Evolutionary conservation across 2,888 invertebrate genomes (phyloP).

Genomic region (Synergus gifuensis): DNA sequence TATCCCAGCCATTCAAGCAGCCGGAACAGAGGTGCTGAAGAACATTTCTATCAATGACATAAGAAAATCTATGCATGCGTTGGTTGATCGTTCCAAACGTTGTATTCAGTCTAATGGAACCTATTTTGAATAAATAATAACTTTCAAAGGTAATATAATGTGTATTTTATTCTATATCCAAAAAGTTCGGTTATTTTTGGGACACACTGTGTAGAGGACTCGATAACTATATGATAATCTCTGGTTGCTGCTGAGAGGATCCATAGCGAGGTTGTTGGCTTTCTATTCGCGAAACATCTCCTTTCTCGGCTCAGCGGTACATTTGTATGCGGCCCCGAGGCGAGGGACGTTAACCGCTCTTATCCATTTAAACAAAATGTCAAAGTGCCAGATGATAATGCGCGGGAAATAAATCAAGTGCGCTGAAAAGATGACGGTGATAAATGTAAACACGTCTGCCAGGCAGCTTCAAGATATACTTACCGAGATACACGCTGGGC

Average conservation of each 20-base stretch:
- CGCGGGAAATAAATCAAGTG: conserved; percentile 75
- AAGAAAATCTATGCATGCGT: no score
- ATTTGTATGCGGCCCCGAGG: conserved; percentile 45
- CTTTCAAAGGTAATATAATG: no score
- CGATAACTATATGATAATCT: conserved; percentile 11
- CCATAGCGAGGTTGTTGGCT: not conserved
- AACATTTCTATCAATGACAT: no score
- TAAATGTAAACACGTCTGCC: conserved; percentile 75
- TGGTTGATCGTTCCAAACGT: no score
- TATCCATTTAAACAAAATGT: conserved; percentile 77
- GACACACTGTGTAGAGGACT: no score
- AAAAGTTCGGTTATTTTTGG: no score
- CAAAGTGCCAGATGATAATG: conserved; percentile 77
- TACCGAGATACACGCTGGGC: conserved; percentile 70
- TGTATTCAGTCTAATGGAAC: no score
- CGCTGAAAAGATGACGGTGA: conserved; percentile 78
- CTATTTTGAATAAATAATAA: no score
- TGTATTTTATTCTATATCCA: no score
- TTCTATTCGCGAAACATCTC: conserved; percentile 14
- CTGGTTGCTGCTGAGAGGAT: not conserved
- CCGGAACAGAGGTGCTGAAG: no score
- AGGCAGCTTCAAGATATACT: conserved; percentile 58
- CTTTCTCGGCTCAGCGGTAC: conserved; percentile 44
- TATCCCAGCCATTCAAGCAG: no score
- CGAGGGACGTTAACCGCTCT: conserved; percentile 62